Percentiles rank a stretch among this genome's conserved stretches.
Evolutionary conservation across 1,140 invertebrate species (phyloP).

Genomic region (Dinoponera quadriceps): DNA sequence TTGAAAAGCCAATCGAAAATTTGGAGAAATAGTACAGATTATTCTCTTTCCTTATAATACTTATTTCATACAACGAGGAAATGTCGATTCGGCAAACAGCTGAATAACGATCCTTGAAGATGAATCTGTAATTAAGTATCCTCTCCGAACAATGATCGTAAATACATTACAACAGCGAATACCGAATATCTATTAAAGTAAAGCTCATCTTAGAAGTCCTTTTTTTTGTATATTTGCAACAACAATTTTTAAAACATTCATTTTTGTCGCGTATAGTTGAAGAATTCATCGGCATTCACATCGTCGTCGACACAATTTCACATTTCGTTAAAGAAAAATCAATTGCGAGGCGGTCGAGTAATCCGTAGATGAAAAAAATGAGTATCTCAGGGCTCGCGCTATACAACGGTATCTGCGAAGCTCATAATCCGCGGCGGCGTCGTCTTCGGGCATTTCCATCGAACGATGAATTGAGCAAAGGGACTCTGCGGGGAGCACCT

Average conservation of each 20-base stretch:
- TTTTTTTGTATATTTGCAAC: no score
- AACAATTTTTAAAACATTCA: not conserved
- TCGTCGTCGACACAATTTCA: not conserved
- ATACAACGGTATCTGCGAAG: slow-evolving; percentile 7
- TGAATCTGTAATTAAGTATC: no score
- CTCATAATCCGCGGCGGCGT: slow-evolving; percentile 49
- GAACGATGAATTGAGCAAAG: slow-evolving; percentile 58
- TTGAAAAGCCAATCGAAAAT: no score
- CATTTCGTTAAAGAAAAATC: slow-evolving; percentile 17
- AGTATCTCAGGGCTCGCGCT: not conserved
- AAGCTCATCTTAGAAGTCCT: no score
- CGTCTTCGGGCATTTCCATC: slow-evolving; percentile 44
- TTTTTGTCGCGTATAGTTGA: not conserved
- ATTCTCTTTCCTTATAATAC: no score
- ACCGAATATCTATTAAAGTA: no score
- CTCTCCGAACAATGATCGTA: no score
- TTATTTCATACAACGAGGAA: no score
- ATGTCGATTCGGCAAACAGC: no score
- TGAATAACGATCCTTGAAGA: no score
- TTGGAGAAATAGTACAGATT: no score
- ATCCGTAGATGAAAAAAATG: slow-evolving; percentile 19
- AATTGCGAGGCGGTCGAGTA: not conserved
- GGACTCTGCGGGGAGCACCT: slow-evolving; percentile 20
- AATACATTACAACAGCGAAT: no score
- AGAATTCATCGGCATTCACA: not conserved